Base-by-base conservation (phyloP, 1,140 invertebrate species). In the Pissodes strobi region DNA sequence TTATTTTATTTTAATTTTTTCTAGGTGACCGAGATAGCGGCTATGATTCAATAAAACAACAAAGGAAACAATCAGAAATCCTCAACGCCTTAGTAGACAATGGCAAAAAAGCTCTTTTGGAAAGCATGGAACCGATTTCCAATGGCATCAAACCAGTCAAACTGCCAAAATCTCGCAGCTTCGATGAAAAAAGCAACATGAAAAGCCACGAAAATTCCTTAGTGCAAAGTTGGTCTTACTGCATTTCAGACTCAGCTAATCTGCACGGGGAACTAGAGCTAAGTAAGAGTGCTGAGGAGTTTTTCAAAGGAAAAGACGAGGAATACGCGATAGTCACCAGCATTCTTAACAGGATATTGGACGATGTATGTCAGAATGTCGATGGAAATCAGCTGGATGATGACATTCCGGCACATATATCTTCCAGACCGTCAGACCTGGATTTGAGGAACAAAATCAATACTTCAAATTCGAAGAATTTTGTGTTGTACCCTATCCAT, bases 401-500 rank as follows among this genome's bases (percentile, higher is more conserved):
- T 22, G 27, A 27, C 6, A 21, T 22, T 23, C 9, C 27, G 4
- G 12, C 41, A 39, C 45, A 64, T 23, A 37, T 34, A 12, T 37
- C 53, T n/a, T 45, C 23, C 9, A 70, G 69, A 66, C 69, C 68
- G n/a, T 65, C 65, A 2, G 65, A 73, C 63, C 52, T 72, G 10
- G 69, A 71, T 56, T 61, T 73, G 27, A 73, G 61, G 18, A 51
- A 56, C 8, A 52, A 78, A 78, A 73, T 66, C 69, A 27, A 73
- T 73, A 67, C 74, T 70, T 43, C 79, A 1, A 56, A 56, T 58
- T 61, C 79, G 69, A 69, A 78, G 59, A 72, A 73, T 41, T 76
- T 83, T 13, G 81, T 79, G 9, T 82, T 91, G 4, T 90, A 92
- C 74, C 87, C 89, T 18, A 85, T 93, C 39, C 91, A 94, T 75